A percentile compares a stretch with the other conserved stretches of the same genome.
Conservation (phyloP, 2,797 vertebrate species). For the Rhynchotus rufescens region DNA sequence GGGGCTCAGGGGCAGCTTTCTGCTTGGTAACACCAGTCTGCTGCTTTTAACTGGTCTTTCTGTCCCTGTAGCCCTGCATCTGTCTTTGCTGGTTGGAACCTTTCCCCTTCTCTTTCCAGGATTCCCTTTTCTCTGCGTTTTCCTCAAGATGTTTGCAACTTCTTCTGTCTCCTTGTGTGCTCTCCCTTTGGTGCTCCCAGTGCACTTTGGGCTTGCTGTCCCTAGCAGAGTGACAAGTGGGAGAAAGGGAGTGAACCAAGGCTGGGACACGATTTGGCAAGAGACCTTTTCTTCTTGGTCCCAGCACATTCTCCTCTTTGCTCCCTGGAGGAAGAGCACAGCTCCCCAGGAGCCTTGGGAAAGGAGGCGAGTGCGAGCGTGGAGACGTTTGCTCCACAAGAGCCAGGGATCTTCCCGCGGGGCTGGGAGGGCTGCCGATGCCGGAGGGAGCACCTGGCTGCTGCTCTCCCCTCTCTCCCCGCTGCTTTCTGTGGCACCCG, state of each 20-base stretch:
- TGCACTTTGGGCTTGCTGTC: conserved; percentile 28
- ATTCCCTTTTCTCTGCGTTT: neutral
- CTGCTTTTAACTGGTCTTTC: conserved; percentile 48
- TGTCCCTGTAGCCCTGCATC: neutral
- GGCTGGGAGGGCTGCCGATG: too few species aligned
- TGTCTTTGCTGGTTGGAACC: neutral
- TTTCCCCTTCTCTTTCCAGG: neutral
- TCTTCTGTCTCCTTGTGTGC: neutral
- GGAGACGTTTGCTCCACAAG: too few species aligned
- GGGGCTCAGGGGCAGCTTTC: neutral
- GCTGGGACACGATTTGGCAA: neutral
- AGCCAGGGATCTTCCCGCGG: too few species aligned
- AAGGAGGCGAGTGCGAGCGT: neutral
- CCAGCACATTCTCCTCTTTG: neutral
- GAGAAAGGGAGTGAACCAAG: neutral
- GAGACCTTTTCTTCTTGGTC: neutral
- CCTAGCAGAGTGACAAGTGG: neutral
- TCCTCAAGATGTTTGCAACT: neutral
- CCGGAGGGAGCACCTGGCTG: too few species aligned
- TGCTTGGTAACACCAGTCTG: neutral
- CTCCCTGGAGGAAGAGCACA: neutral
- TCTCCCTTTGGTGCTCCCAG: neutral
- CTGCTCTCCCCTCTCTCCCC: too few species aligned
- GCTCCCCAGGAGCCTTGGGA: neutral
- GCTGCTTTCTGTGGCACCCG: neutral